Base-by-base conservation (phyloP, 2,888 invertebrate genomes). In the Tortricodes alternella region DNA sequence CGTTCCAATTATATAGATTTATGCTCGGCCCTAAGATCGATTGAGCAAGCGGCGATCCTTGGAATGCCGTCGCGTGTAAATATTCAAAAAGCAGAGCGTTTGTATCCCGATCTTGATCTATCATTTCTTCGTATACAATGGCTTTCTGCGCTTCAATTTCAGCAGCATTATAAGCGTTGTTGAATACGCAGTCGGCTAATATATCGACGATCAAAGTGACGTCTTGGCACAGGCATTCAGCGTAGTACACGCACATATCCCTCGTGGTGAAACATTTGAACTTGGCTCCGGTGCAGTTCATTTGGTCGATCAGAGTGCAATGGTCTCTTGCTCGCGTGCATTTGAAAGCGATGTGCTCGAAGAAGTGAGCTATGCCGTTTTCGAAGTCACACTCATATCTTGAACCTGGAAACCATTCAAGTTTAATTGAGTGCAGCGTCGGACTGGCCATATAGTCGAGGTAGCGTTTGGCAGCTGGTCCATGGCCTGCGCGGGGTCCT, bases 221-320 rank as follows among this genome's bases (percentile, higher is more conserved):
- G 87, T 99, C 97, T 74, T 96, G 93, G 1, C 94, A 92, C 60
- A 99, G 92, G 75, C 98, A 98, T 83, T 98, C 97, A 11, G 97
- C 98, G 78, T 98, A 99, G 85, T 97, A 99, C 0, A 96, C 97
- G 8, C 97, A 97, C 85, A 99, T 97, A 84, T 99, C 99, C 53
- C 99, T 92, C 37, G 97, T 97, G 2, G 99, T 99, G 83, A 97
- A 97, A 4, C 98, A 98, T 84, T 98, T 98, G 68, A 99, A 92
- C 74, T 97, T 98, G 2, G 98, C 98, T 9, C 99, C 99, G 90
- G 98, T 94, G 73, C 96, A 95, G 77, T 97, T 97, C 64, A 99
- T 97, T 88, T 98, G 97, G 37, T 97, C 87, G 81, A 98, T 97
- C 39, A 99, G 87, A 62, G 95, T 94, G 15, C 94, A 94, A 85